Evolutionary conservation across 2,888 invertebrate genomes (phyloP).

Genomic region (Strigamia crassipes): DNA sequence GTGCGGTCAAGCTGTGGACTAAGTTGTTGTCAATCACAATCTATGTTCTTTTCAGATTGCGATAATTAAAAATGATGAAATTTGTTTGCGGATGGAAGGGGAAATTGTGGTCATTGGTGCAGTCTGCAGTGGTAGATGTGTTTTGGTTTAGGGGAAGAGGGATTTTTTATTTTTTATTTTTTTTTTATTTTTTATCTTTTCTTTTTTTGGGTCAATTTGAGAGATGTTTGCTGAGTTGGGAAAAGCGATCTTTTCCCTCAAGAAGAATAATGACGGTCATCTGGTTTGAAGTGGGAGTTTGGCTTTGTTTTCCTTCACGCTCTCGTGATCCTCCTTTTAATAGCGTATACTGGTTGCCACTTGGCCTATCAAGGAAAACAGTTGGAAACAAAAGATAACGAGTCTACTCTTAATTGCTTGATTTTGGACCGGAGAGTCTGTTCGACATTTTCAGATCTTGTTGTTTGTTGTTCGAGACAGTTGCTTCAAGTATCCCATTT

Average conservation of each 20-base stretch:
- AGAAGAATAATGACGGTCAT: not conserved
- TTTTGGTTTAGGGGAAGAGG: too few relatives aligned
- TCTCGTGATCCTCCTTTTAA: not conserved
- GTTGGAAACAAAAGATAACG: not conserved
- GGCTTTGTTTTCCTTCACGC: not conserved
- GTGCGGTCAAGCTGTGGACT: not conserved
- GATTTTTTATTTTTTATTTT: not conserved
- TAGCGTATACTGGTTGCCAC: not conserved
- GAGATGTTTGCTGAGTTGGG: not conserved
- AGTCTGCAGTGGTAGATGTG: too few relatives aligned
- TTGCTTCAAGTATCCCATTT: not conserved
- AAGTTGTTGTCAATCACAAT: not conserved
- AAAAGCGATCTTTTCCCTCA: not conserved
- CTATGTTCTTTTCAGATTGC: not conserved
- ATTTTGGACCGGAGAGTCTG: not conserved
- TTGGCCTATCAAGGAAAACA: not conserved
- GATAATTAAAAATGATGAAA: too few relatives aligned
- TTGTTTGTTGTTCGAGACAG: not conserved
- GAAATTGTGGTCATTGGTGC: too few relatives aligned
- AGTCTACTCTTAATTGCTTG: not conserved
- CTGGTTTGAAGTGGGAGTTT: not conserved
- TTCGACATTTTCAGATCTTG: not conserved
- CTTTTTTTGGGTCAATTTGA: not conserved
- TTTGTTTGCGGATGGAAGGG: too few relatives aligned
- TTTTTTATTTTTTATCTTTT: not conserved